A percentile compares a stretch with the other conserved stretches of the same genome.
These are phyloP conservation scores for Kryphioiulus occultus DNA, from an alignment of 2,888 invertebrate genomes.

Conservation along the genomic window DNA sequence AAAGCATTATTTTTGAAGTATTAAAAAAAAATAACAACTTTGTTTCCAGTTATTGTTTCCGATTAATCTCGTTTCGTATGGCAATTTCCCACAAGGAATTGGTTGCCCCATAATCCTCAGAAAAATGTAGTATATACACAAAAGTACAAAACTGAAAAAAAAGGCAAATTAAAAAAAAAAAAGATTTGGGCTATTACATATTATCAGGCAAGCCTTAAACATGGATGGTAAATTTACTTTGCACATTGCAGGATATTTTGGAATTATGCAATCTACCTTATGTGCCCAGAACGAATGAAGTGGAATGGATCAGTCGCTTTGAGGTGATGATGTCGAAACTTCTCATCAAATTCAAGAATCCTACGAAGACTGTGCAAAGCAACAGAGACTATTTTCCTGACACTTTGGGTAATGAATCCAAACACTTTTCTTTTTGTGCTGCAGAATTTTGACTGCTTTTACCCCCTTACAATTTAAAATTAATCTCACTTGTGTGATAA, in stretches of 20 bases:
- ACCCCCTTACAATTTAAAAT: neutral
- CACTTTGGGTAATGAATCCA: neutral
- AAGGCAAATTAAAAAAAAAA: too few relatives aligned
- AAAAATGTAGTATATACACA: too few relatives aligned
- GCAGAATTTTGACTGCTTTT: neutral
- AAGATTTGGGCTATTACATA: neutral
- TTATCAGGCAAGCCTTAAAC: too few relatives aligned
- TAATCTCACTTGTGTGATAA: neutral
- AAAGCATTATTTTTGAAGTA: neutral
- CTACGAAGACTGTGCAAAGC: neutral
- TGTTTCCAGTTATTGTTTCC: too few relatives aligned
- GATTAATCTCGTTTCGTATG: too few relatives aligned
- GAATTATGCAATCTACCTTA: slow-evolving; percentile 50
- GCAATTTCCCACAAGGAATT: too few relatives aligned
- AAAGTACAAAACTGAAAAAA: too few relatives aligned
- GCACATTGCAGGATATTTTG: slow-evolving; percentile 44
- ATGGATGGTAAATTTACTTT: neutral
- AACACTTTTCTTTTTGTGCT: neutral
- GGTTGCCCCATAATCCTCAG: too few relatives aligned
- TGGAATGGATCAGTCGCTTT: slow-evolving; percentile 55
- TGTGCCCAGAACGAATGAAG: slow-evolving; percentile 54
- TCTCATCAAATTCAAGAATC: slow-evolving; percentile 55
- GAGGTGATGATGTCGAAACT: slow-evolving; percentile 53
- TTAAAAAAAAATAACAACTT: too few relatives aligned
- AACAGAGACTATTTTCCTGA: neutral